phyloP scores from a whole-genome alignment of 1,140 invertebrate species.

The Ceratoteleas bidentatus region DNA sequence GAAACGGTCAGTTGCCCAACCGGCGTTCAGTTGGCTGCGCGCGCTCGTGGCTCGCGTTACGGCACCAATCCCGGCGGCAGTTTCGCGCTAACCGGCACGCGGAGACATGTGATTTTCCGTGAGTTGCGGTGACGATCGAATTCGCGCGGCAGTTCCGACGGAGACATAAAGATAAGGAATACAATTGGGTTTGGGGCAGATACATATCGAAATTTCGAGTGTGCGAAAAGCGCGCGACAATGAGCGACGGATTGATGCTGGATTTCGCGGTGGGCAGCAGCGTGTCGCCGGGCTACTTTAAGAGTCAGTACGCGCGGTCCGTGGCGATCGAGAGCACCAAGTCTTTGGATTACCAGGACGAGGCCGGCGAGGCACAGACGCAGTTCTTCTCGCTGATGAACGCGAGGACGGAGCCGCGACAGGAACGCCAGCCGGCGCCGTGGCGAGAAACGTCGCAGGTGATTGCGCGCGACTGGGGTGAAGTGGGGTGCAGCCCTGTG shows the following conservation, averaged over 20 bases:
- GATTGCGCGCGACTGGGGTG: too few species aligned
- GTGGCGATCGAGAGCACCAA: slow-evolving; percentile 75
- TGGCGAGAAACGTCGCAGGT: too few species aligned
- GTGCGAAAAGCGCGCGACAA: slow-evolving; percentile 24
- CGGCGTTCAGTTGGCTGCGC: slow-evolving; percentile 30
- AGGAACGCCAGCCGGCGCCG: too few species aligned
- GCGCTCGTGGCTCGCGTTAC: not conserved
- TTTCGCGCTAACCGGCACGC: slow-evolving; percentile 67
- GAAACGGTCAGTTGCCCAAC: slow-evolving; percentile 28
- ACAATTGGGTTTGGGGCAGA: too few species aligned
- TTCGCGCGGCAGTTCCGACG: slow-evolving; percentile 9
- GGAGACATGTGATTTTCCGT: slow-evolving; percentile 16
- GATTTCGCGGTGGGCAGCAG: slow-evolving; percentile 78
- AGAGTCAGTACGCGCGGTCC: slow-evolving; percentile 80
- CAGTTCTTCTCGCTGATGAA: slow-evolving; percentile 74
- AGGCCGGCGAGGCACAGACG: slow-evolving; percentile 60
- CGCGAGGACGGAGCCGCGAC: slow-evolving; percentile 56
- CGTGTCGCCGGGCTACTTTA: slow-evolving; percentile 77
- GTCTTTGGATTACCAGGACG: slow-evolving; percentile 77
- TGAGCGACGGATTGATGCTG: slow-evolving; percentile 70
- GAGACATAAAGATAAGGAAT: too few species aligned
- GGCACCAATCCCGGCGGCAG: slow-evolving; percentile 46
- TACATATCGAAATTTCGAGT: too few species aligned
- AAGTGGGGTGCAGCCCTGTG: too few species aligned
- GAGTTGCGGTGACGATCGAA: slow-evolving; percentile 1